These are phyloP conservation scores for Lagodon rhomboides DNA, from an alignment of 2,797 vertebrate species.

Conservation along the genomic window DNA sequence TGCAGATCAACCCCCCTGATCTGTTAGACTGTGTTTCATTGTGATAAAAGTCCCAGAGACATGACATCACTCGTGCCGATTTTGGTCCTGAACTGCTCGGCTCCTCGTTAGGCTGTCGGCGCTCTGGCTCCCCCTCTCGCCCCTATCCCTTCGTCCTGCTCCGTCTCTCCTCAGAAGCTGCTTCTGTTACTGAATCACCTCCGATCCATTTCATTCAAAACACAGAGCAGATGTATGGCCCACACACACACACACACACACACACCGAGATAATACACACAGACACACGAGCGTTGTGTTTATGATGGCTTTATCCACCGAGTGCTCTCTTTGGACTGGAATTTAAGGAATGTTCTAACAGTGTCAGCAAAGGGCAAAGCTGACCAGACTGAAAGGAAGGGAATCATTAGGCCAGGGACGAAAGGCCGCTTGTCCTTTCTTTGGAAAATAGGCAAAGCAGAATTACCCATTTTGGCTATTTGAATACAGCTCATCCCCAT, in stretches of 20 bases:
- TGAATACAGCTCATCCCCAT: constrained; percentile 24
- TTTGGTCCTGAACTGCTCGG: constrained; percentile 31
- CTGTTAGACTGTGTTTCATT: constrained; percentile 62
- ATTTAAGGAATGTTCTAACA: constrained; percentile 63
- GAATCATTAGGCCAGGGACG: neutral
- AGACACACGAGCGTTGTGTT: constrained; percentile 1
- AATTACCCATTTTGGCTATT: constrained; percentile 19
- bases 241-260: neutral
- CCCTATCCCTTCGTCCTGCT: constrained; percentile 6
- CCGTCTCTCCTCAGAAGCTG: constrained; percentile 34
- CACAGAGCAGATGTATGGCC: constrained; percentile 28
- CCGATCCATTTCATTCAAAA: constrained; percentile 46
- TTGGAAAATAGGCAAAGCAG: constrained; percentile 27
- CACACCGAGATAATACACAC: neutral
- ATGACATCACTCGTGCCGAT: constrained; percentile 59
- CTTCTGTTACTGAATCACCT: constrained; percentile 47
- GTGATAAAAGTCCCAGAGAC: constrained; percentile 59
- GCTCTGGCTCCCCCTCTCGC: constrained; percentile 22
- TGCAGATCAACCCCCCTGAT: constrained; percentile 50
- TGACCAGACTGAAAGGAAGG: constrained; percentile 1
- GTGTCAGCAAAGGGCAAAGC: constrained; percentile 46
- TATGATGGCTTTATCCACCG: constrained; percentile 58
- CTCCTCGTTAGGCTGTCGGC: constrained; percentile 19
- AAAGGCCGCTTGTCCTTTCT: constrained; percentile 5
- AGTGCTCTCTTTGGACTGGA: constrained; percentile 46